Base-by-base conservation (phyloP, 1,140 invertebrate genomes). In the Paracyclopina nana region DNA sequence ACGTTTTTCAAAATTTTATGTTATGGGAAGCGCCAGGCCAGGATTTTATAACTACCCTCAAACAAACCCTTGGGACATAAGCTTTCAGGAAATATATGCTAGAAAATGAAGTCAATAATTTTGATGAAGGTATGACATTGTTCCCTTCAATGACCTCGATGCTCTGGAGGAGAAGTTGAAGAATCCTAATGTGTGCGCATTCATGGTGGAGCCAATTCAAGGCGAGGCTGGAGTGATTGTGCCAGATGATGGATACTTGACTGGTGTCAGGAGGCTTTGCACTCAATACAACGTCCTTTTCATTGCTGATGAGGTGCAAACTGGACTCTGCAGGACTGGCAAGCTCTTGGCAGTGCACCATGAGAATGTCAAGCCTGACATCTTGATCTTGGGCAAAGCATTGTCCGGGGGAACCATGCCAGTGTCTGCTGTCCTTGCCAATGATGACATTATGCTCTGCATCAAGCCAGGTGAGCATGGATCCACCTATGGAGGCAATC, bases 141-240 rank as follows among this genome's bases (percentile, higher is more conserved):
- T 98, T 29, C 86, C 90, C 0, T 98, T 94, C 61, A 78, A 98
- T 62, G 75, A 97, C 65, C 61, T 91, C 2, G 57, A 62, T 0
- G 79, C 84, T 4, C 66, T 98, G 34, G 80, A 91, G 69, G 81
- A 79, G 61, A 58, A 58, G 58, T 60, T 82, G 3, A 63, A 78
- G 60, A 82, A 96, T 62, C 79, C 81, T 1, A 78, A 76, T 55
- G 82, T 92, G 4, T 85, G 86, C 58, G 88, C 82, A 4, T 98
- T 92, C 61, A 98, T 99, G 92, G 84, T 97, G 6, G 95, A 99
- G 62, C 94, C 95, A 0, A 96, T 99, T 56, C 94, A 99, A 70
- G 95, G 94, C 0, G 94, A 99, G 69, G 92, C 91, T 27, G 94
- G 94, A 1, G 87, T 96, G 1, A 75, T 91, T 1, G 82, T 98